These are phyloP conservation scores for Sinodicranocentrus sp. DNA, from an alignment of 2,888 invertebrate genomes.

Conservation along the genomic window DNA sequence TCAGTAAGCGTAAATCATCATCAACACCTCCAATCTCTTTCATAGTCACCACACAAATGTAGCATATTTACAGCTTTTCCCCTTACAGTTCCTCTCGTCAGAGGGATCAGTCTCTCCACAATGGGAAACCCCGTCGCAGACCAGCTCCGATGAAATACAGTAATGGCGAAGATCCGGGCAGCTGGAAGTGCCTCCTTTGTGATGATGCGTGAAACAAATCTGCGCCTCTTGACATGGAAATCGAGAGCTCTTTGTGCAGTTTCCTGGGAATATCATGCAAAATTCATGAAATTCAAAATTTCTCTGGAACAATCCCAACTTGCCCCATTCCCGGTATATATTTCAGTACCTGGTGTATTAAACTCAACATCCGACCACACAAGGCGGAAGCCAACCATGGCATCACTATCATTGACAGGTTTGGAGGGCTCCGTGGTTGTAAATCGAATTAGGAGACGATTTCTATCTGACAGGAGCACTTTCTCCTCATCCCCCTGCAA, in stretches of 20 bases:
- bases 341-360: slow-evolving; percentile 72
- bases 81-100: slow-evolving; percentile 78
- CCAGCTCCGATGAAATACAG: slow-evolving; percentile 78
- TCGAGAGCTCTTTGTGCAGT: slow-evolving; percentile 76
- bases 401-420: slow-evolving; percentile 69
- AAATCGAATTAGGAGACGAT: slow-evolving; percentile 78
- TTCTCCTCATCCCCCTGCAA: slow-evolving; percentile 78
- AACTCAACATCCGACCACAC: slow-evolving; percentile 77
- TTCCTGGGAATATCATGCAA: slow-evolving; percentile 59
- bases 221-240: slow-evolving; percentile 78
- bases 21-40: background rate
- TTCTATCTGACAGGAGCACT: slow-evolving; percentile 78
- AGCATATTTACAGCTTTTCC: too few relatives aligned
- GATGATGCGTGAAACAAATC: slow-evolving; percentile 74
- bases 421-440: slow-evolving; percentile 73
- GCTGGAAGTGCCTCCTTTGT: slow-evolving; percentile 72
- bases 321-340: background rate
- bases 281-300: background rate
- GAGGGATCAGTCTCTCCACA: slow-evolving; percentile 79
- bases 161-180: slow-evolving; percentile 76
- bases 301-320: background rate
- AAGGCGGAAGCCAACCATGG: slow-evolving; percentile 72
- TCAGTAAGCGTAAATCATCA: background rate
- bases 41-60: background rate
- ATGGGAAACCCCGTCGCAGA: slow-evolving; percentile 79